Percentiles rank a stretch among this genome's conserved stretches.
Evolutionary conservation across 2,113 vertebrate species (phyloP).

Genomic region (Leptobrachium leishanense): DNA sequence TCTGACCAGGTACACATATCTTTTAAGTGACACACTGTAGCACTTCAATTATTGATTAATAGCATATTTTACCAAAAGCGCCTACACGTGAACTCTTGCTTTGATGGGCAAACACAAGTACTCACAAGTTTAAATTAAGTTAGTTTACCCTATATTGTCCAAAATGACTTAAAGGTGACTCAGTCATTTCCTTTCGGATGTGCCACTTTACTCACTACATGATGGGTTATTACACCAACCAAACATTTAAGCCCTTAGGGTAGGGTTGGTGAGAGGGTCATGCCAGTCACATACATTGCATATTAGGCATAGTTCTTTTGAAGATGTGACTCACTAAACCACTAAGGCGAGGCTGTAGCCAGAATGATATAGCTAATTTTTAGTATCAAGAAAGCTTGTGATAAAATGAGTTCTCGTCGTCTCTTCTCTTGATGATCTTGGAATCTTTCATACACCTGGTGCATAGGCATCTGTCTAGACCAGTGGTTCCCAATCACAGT

Average conservation of each 20-base stretch:
- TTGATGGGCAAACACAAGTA: too few relatives aligned
- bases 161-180: too few relatives aligned
- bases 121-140: too few relatives aligned
- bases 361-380: neutral
- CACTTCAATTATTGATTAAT: neutral
- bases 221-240: neutral
- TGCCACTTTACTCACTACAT: slow-evolving; percentile 1
- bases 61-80: neutral
- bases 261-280: slow-evolving; percentile 23
- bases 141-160: too few relatives aligned
- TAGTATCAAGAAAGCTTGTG: too few relatives aligned
- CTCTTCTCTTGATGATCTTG: too few relatives aligned
- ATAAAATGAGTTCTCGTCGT: too few relatives aligned
- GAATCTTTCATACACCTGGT: too few relatives aligned
- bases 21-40: neutral
- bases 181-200: slow-evolving; percentile 3
- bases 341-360: slow-evolving; percentile 28
- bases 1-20: neutral
- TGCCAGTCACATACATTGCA: slow-evolving; percentile 1
- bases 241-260: slow-evolving; percentile 7
- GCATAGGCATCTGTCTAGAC: too few relatives aligned
- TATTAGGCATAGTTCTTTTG: slow-evolving; percentile 13
- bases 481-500: too few relatives aligned
- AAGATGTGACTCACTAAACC: slow-evolving; percentile 29
- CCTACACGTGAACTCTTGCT: too few relatives aligned